Evolutionary conservation across 2,113 vertebrate genomes (phyloP), one percentile per base, ranked within the genome.

Genomic region (Vulpes vulpes): DNA sequence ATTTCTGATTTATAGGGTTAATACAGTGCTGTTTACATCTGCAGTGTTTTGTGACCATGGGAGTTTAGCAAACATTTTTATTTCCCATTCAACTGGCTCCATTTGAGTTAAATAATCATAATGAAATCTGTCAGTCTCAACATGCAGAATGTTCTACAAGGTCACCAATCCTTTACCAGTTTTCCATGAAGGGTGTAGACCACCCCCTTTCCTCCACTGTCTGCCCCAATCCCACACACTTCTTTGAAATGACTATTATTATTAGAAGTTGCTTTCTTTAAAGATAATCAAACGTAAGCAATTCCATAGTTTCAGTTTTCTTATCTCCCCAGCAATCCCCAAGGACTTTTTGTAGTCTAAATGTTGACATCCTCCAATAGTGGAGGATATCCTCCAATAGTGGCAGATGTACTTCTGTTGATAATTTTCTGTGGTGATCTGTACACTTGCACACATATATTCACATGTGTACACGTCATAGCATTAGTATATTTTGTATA

Each of bases 221-320:
- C 15, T 14, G 20, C 0, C 67, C 19, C 32, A 59, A 51, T 11
- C 12, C 14, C 35, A 67, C 51, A 57, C 0, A 16, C 35, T 38
- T 38, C 60, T 92, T 86, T 69, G 53, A 94, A 96, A 67, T 51
- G 5, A 53, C 67, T 67, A 4, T 55, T 78, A 25, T 59, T 95
- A 59, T 53, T 92, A 91, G 15, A 89, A 95, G 12, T 86, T 85
- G 6, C 30, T 85, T 81, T 17, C 51, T 90, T 96, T 82, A 74
- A 81, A 89, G 23, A 55, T 65, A 43, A 84, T 85, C 35, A 64
- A 55, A 87, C 17, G 19, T 87, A 76, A 91, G 65, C 15, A 69
- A n/a, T 14, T 93, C 32, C 35, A 2, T 59, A n/a, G 16, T 79
- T 80, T 92, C 67, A 35, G 15, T 92, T 84, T 0, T 67, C 8